Conservation (phyloP, 2,888 invertebrate genomes). For the Barypeithes pellucidus region DNA sequence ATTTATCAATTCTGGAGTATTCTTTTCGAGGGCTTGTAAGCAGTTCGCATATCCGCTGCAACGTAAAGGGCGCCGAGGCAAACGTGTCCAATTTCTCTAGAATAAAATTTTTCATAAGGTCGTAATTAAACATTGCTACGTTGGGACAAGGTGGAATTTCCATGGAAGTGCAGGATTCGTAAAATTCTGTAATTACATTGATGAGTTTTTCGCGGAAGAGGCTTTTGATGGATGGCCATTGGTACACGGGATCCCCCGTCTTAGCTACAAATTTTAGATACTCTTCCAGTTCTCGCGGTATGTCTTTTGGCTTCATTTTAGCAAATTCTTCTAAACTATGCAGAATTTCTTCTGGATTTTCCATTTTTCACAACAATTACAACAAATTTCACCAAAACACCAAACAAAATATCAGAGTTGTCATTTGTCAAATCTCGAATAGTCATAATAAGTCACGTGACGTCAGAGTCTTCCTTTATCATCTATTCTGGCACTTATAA, state of each 20-base stretch:
- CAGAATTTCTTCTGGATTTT: conserved; percentile 89
- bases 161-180: conserved; percentile 84
- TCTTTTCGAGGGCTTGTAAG: conserved; percentile 93
- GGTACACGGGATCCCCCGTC: conserved; percentile 95
- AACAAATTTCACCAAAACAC: conserved; percentile 49
- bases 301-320: conserved; percentile 83
- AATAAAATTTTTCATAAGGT: conserved; percentile 88
- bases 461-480: conserved; percentile 3
- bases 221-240: conserved; percentile 91
- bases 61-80: conserved; percentile 94
- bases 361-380: conserved; percentile 73
- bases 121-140: conserved; percentile 92
- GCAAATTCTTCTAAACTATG: conserved; percentile 89
- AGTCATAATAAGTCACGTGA: conserved; percentile 35
- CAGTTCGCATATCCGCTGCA: conserved; percentile 96
- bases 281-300: conserved; percentile 91
- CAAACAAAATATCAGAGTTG: conserved; percentile 43
- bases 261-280: conserved; percentile 92
- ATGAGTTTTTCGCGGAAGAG: conserved; percentile 91
- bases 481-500: conserved; percentile 24
- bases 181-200: conserved; percentile 90
- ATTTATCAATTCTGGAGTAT: conserved; percentile 96
- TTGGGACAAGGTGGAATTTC: conserved; percentile 92
- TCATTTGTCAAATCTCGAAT: conserved; percentile 31
- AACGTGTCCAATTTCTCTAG: conserved; percentile 88